These are phyloP conservation scores for Pyrrhosoma nymphula DNA, from an alignment of 2,888 invertebrate species.

Conservation along the genomic window DNA sequence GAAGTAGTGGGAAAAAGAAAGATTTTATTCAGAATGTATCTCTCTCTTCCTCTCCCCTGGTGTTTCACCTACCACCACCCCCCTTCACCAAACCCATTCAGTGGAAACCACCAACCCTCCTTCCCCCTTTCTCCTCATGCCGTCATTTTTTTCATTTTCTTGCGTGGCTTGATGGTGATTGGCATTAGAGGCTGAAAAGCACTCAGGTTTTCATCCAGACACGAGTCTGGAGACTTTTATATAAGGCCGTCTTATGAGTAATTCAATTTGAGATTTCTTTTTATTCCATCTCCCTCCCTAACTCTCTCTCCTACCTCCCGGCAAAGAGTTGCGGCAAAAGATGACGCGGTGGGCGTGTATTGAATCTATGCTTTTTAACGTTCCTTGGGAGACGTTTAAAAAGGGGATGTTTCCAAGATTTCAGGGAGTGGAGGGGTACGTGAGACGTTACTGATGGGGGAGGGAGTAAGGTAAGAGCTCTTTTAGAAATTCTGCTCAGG, in stretches of 20 bases:
- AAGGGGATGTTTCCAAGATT: neutral
- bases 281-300: neutral
- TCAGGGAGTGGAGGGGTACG: neutral
- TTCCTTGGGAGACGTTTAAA: neutral
- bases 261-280: slow-evolving; percentile 6
- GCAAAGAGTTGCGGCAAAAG: neutral
- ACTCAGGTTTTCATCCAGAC: slow-evolving; percentile 25
- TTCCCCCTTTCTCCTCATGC: neutral
- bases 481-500: neutral
- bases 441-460: neutral
- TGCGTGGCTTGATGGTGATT: slow-evolving; percentile 31
- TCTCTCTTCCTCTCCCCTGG: neutral
- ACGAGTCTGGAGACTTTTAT: neutral
- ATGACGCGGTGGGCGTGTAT: slow-evolving; percentile 22
- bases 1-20: neutral
- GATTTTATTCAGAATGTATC: slow-evolving; percentile 35
- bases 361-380: slow-evolving; percentile 29
- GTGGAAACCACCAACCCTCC: neutral
- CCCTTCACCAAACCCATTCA: neutral
- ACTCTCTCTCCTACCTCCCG: neutral
- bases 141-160: slow-evolving; percentile 17
- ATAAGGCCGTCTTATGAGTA: slow-evolving; percentile 36
- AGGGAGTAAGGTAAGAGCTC: neutral
- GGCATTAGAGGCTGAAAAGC: slow-evolving; percentile 36
- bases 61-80: neutral